Percentiles rank a stretch among this genome's conserved stretches.
Evolutionary conservation across 2,797 vertebrate species (phyloP).

Genomic region (Uromys caudimaculatus): DNA sequence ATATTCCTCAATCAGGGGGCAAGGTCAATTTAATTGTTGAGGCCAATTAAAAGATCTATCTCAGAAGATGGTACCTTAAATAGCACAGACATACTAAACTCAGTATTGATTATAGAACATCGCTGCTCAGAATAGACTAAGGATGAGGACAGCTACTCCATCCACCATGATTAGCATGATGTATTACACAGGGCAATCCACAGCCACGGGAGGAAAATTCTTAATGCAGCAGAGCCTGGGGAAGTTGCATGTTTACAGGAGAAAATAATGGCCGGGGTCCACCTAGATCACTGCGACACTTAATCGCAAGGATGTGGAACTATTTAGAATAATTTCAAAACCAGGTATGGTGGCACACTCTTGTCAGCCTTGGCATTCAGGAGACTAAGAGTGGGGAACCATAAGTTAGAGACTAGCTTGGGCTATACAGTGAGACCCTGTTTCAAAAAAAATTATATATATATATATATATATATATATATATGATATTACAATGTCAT

Average conservation of each 20-base stretch:
- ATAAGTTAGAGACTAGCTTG: not conserved
- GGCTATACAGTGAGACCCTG: not conserved
- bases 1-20: not conserved
- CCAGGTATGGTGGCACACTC: not conserved
- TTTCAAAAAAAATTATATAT: not conserved
- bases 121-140: not conserved
- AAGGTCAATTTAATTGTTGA: slow-evolving; percentile 32
- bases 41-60: slow-evolving; percentile 37
- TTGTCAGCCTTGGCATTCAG: not conserved
- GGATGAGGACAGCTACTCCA: not conserved
- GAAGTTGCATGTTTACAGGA: not conserved
- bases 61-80: slow-evolving; percentile 12
- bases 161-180: not conserved
- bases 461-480: not conserved
- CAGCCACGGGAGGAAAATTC: slow-evolving; percentile 3
- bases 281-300: not conserved
- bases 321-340: slow-evolving; percentile 1
- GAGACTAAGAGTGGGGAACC: not conserved
- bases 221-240: not conserved
- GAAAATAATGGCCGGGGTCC: not conserved
- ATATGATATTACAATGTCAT: not conserved
- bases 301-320: not conserved
- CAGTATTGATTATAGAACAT: not conserved
- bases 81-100: slow-evolving; percentile 38
- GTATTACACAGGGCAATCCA: not conserved